Evolutionary conservation across 2,888 invertebrate genomes (phyloP).

Genomic region (Andrena bicolor): DNA sequence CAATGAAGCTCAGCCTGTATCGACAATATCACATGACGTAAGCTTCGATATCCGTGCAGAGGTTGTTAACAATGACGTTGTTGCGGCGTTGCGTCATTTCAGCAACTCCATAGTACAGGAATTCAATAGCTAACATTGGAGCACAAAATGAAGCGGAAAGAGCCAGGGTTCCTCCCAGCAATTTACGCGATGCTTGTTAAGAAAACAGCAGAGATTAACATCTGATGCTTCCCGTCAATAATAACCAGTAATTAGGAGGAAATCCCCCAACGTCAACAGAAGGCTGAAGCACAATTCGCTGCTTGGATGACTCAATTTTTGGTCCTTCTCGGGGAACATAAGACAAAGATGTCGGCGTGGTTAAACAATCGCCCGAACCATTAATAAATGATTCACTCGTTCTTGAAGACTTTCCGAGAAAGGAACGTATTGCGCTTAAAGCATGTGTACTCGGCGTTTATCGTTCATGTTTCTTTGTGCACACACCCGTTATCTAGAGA

Average conservation of each 20-base stretch:
- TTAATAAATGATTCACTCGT: constrained; percentile 36
- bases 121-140: background rate
- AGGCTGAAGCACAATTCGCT: background rate
- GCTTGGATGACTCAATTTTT: background rate
- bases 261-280: constrained; percentile 11
- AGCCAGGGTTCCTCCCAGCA: background rate
- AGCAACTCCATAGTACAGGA: background rate
- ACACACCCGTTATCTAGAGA: background rate
- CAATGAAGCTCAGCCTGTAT: background rate
- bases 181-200: constrained; percentile 7
- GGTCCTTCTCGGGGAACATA: background rate
- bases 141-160: constrained; percentile 25
- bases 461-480: background rate
- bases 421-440: background rate
- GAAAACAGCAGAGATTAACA: constrained; percentile 12
- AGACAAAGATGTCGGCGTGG: background rate
- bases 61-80: constrained; percentile 41
- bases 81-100: constrained; percentile 44
- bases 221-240: background rate
- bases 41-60: constrained; percentile 33
- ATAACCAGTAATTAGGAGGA: constrained; percentile 5
- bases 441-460: background rate
- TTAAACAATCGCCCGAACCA: background rate
- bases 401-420: background rate
- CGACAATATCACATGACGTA: constrained; percentile 36